Conservation (phyloP, 2,888 invertebrate species). For the Alentia gelatinosa region DNA sequence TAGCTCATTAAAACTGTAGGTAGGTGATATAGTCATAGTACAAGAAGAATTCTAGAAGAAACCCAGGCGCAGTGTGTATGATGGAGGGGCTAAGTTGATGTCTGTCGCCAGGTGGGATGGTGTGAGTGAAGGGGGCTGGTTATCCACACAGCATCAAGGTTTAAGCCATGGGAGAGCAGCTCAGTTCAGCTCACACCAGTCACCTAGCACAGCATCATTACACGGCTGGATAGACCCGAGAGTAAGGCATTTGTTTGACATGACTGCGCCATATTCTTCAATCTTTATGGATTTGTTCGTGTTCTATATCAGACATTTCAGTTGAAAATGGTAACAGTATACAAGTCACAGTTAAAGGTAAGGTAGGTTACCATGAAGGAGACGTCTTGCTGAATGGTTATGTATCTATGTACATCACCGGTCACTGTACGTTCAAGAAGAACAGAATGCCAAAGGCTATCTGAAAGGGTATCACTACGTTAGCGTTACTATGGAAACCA, state of each 20-base stretch:
- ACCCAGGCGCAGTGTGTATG: not conserved
- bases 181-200: too few relatives aligned
- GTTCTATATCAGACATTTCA: not conserved
- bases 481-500: not conserved
- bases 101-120: not conserved
- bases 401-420: not conserved
- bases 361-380: not conserved
- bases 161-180: too few relatives aligned
- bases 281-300: too few relatives aligned
- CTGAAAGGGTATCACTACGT: not conserved
- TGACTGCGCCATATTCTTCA: not conserved
- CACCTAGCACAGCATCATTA: too few relatives aligned
- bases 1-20: not conserved
- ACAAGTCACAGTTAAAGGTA: not conserved
- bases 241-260: conserved; percentile 1
- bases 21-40: not conserved
- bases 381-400: not conserved
- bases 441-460: not conserved
- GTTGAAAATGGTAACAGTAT: not conserved
- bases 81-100: not conserved
- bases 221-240: too few relatives aligned
- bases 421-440: not conserved
- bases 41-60: not conserved
- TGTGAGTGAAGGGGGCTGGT: too few relatives aligned
- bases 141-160: too few relatives aligned